These are phyloP conservation scores for Cherax destructor DNA, from an alignment of 1,140 invertebrate genomes.

Conservation along the genomic window DNA sequence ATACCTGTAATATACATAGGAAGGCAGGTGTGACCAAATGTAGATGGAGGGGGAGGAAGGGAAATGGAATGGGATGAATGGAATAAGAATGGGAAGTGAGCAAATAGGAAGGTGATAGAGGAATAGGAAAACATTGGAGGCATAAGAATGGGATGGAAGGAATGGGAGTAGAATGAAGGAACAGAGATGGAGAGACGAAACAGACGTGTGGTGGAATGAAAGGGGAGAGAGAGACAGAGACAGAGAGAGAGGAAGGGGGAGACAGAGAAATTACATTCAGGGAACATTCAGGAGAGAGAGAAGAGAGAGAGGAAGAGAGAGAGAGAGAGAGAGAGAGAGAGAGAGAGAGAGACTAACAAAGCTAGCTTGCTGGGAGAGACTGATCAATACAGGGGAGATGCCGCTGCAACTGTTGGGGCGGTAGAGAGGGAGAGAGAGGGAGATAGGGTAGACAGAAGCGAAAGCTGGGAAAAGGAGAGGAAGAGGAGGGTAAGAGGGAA, in stretches of 20 bases:
- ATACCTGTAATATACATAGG: neutral
- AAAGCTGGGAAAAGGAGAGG: no score
- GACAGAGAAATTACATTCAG: neutral
- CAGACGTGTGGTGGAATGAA: no score
- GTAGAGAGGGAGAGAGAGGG: slow-evolving; percentile 12
- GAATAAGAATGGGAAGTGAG: no score
- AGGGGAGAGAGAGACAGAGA: neutral
- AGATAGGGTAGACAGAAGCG: neutral
- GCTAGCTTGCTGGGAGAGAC: neutral
- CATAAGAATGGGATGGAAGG: neutral
- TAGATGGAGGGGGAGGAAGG: no score
- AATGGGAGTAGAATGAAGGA: no score
- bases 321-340: neutral
- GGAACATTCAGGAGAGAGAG: no score
- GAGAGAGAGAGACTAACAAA: neutral
- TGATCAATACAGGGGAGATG: neutral
- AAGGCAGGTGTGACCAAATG: no score
- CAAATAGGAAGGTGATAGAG: neutral
- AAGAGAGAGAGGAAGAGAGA: neutral
- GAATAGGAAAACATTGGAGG: neutral
- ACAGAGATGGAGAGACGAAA: no score
- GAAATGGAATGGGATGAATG: no score
- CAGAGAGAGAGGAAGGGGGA: neutral
- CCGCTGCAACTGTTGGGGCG: neutral
- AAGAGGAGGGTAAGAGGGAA: no score